Evolutionary conservation across 1,140 invertebrate species (phyloP).

Genomic region (Chrysomallon squamiferum): DNA sequence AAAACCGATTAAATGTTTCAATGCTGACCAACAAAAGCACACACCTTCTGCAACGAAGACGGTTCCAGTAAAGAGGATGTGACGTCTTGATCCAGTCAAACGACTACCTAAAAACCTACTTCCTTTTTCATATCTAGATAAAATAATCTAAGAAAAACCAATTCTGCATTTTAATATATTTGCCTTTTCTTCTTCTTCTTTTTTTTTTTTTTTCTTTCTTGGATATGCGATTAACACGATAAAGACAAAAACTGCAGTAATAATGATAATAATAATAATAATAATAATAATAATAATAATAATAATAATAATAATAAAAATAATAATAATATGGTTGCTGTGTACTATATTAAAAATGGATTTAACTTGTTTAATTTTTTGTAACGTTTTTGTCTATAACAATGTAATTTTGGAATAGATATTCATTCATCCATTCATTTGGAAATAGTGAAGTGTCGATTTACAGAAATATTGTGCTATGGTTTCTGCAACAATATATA

Average conservation of each 20-base stretch:
- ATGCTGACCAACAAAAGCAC: no score
- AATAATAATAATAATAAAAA: no score
- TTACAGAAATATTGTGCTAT: background rate
- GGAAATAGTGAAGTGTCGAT: background rate
- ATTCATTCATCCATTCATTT: background rate
- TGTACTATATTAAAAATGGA: no score
- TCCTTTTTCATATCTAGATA: background rate
- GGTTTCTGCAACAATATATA: background rate
- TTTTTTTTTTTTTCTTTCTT: background rate
- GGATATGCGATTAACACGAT: background rate
- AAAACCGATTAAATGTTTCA: background rate
- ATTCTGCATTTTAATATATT: background rate
- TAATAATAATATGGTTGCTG: no score
- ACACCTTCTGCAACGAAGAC: background rate
- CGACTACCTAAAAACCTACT: background rate
- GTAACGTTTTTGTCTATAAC: background rate
- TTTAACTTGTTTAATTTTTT: no score
- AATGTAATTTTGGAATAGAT: background rate
- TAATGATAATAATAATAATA: no score
- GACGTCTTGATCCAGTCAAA: background rate
- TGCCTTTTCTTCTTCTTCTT: background rate
- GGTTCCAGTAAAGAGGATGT: constrained; percentile 6
- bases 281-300: no score
- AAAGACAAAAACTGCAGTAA: background rate
- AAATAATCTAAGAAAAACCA: background rate